Percentiles rank a stretch among this genome's conserved stretches.
These are phyloP conservation scores for Drosophila suzukii DNA, from an alignment of 1,140 invertebrate genomes.

Conservation along the genomic window DNA sequence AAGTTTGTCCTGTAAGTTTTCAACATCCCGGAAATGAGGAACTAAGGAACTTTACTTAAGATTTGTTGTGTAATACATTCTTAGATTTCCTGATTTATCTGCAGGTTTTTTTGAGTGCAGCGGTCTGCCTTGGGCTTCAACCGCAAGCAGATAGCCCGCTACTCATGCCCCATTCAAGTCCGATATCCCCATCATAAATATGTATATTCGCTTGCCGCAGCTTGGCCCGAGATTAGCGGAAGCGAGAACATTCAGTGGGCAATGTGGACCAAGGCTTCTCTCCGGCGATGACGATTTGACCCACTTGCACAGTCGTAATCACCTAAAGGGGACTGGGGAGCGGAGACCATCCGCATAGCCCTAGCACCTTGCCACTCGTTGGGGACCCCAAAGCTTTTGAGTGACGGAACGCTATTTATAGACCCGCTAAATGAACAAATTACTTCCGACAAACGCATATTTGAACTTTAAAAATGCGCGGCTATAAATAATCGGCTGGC, in stretches of 20 bases:
- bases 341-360: neutral
- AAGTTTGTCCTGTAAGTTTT: too few relatives aligned
- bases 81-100: neutral
- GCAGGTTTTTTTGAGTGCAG: constrained; percentile 1
- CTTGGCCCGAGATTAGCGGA: constrained; percentile 38
- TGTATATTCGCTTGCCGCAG: constrained; percentile 3
- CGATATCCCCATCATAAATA: constrained; percentile 3
- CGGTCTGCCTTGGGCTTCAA: neutral
- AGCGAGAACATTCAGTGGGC: constrained; percentile 24
- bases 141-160: constrained; percentile 5
- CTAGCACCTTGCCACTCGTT: constrained; percentile 36
- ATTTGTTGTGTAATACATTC: neutral
- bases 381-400: neutral
- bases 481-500: constrained; percentile 63
- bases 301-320: constrained; percentile 25
- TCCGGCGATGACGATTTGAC: constrained; percentile 21
- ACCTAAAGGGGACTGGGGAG: constrained; percentile 1
- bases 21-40: too few relatives aligned
- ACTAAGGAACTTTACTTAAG: too few relatives aligned
- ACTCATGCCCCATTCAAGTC: constrained; percentile 1
- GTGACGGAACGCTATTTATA: constrained; percentile 59
- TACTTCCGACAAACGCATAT: constrained; percentile 73
- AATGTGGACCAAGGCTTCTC: constrained; percentile 37
- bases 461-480: constrained; percentile 67
- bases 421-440: constrained; percentile 60